Base-by-base conservation (phyloP, 1,140 invertebrate genomes). In the Himalopsyche phryganea region DNA sequence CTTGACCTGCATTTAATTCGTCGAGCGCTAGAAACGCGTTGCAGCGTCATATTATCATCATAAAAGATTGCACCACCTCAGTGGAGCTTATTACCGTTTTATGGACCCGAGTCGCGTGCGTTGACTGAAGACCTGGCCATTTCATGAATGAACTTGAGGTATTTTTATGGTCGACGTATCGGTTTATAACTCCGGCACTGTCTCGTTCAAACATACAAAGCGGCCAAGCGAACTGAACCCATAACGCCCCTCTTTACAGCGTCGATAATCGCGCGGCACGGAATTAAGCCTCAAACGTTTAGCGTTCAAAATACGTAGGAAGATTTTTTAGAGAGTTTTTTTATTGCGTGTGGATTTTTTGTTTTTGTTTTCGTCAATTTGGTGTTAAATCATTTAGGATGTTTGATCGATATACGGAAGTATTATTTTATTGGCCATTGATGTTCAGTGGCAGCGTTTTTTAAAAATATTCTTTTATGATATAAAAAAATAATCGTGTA, bases 71-170 rank as follows among this genome's bases (percentile, higher is more conserved):
- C 23, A 28, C 23, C 23, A 5, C 23, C 4, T 9, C 3, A 9
- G 4, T 38, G 44, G 32, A 15, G 32, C 51, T 54, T 46, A 46
- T 54, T 54, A 53, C 23, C 18, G 36, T 36, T 54, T 55, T 55
- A 60, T 47, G 48, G 46, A 49, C 52, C 18, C 40, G n/a, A 7
- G 15, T 42, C 36, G 50, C 38, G 36, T 51, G 38, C 50, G 13
- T 41, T 53, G 15, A 51, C 44, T 35, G 46, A 62, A 28, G 23
- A 47, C 54, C 50, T 49, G 57, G 48, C 35, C 50, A 54, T 62
- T 62, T 62, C 53, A 58, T 62, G 54, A 62, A 62, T 62, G 60
- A 62, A 58, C 50, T 50, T 42, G 49, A 58, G 50, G 54, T 58
- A 62, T 62, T 62, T 62, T 62, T 62, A 58, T 58, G 49, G 50